These are phyloP conservation scores for Odontamblyopus lacepedii DNA, from an alignment of 2,797 vertebrate genomes.

Conservation along the genomic window DNA sequence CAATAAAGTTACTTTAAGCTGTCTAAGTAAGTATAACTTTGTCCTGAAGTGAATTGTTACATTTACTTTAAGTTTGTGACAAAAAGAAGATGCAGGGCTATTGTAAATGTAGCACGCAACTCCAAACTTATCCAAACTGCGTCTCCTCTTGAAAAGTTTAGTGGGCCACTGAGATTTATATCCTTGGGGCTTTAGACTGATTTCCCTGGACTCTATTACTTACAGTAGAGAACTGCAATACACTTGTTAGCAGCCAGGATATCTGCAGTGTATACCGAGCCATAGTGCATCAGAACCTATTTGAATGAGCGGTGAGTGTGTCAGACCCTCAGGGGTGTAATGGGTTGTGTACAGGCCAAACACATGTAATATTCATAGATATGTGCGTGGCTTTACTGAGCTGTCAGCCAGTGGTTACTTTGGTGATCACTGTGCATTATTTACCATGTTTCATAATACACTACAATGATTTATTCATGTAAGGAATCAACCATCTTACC, in stretches of 20 bases:
- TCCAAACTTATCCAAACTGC: constrained; percentile 28
- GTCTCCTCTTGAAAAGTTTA: constrained; percentile 26
- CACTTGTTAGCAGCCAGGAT: constrained; percentile 5
- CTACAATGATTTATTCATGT: constrained; percentile 48
- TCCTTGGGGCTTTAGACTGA: constrained; percentile 36
- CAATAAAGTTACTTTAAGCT: too few relatives aligned
- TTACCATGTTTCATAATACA: constrained; percentile 49
- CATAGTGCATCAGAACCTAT: constrained; percentile 10
- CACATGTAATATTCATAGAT: constrained; percentile 27
- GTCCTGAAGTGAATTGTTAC: background rate
- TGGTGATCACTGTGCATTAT: constrained; percentile 44
- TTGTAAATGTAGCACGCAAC: background rate
- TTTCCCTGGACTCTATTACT: constrained; percentile 41
- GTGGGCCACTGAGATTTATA: constrained; percentile 27
- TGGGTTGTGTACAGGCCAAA: constrained; percentile 2
- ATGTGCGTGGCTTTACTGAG: constrained; percentile 22
- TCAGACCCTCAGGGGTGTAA: constrained; percentile 15
- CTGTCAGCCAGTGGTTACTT: constrained; percentile 34
- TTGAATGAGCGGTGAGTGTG: constrained; percentile 1
- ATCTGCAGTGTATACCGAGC: constrained; percentile 16
- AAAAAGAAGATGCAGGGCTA: background rate
- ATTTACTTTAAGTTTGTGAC: background rate
- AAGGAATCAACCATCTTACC: constrained; percentile 26
- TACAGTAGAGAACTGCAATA: background rate
- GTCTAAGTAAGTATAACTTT: too few relatives aligned